Percentiles rank a stretch among this genome's conserved stretches.
These are phyloP conservation scores for Girardinichthys multiradiatus DNA, from an alignment of 2,113 vertebrate genomes.

Conservation along the genomic window DNA sequence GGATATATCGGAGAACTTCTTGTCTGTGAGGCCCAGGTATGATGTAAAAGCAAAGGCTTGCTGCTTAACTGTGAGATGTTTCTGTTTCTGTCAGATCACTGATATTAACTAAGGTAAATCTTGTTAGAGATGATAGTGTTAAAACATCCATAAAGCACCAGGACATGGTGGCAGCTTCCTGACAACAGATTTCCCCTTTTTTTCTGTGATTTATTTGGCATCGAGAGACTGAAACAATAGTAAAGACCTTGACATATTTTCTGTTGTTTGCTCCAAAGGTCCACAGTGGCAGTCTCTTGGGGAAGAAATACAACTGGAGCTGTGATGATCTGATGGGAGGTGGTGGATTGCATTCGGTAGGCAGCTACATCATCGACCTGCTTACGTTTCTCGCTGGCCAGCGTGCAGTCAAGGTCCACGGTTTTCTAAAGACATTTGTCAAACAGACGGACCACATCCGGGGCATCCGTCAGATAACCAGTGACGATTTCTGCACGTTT, in stretches of 20 bases:
- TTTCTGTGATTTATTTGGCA: background rate
- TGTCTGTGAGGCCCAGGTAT: constrained; percentile 91
- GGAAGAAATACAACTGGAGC: constrained; percentile 99
- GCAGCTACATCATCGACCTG: constrained; percentile 98
- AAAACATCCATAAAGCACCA: background rate
- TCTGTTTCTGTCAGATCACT: too few relatives aligned
- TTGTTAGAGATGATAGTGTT: background rate
- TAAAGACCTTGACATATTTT: background rate
- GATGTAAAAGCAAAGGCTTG: background rate
- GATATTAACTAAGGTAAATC: background rate
- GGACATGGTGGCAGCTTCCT: background rate
- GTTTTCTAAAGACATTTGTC: constrained; percentile 96
- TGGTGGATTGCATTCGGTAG: constrained; percentile 94
- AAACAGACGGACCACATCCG: constrained; percentile 97
- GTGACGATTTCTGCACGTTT: constrained; percentile 98
- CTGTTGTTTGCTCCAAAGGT: constrained; percentile 78
- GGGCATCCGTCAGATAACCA: constrained; percentile 98
- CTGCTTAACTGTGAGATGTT: background rate
- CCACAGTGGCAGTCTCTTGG: constrained; percentile 94
- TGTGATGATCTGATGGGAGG: constrained; percentile 98
- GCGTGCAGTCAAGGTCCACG: constrained; percentile 92
- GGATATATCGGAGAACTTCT: constrained; percentile 94
- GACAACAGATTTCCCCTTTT: background rate
- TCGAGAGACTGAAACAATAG: background rate
- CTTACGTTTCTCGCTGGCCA: constrained; percentile 94